Percentiles rank a stretch among this genome's conserved stretches.
These are phyloP conservation scores for Spinus pinus DNA, from an alignment of 2,797 vertebrate genomes.

Conservation along the genomic window DNA sequence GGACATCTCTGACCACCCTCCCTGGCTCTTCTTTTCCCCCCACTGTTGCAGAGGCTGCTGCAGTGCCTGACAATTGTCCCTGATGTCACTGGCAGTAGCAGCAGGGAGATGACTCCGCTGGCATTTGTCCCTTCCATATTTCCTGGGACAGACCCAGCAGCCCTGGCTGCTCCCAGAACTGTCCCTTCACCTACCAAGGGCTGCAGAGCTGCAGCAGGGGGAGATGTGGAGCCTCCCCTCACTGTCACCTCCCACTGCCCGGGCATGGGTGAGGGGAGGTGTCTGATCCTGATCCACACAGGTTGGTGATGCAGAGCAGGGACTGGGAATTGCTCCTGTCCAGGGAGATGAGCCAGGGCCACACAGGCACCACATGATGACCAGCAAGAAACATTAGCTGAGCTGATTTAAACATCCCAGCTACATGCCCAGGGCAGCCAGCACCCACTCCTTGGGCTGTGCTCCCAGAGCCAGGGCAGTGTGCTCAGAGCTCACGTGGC, in stretches of 20 bases:
- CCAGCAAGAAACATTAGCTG: not conserved
- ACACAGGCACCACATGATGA: not conserved
- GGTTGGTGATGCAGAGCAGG: not conserved
- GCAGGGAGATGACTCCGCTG: not conserved
- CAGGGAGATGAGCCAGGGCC: not conserved
- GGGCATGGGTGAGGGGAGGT: accelerated
- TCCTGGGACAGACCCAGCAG: not conserved
- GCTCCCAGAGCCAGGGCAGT: not conserved
- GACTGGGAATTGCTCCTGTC: not conserved
- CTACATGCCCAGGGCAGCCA: not conserved
- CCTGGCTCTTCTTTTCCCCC: not conserved
- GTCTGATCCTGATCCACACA: not conserved
- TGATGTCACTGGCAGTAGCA: not conserved
- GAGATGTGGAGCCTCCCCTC: not conserved
- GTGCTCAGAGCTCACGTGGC: not conserved
- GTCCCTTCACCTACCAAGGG: not conserved
- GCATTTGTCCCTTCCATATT: not conserved
- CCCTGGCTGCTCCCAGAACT: not conserved
- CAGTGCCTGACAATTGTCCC: not conserved
- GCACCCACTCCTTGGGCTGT: not conserved
- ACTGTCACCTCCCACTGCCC: not conserved
- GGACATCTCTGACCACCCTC: not conserved
- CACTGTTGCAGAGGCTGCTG: not conserved
- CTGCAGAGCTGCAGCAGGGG: not conserved
- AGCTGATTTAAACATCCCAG: not conserved